Conservation (phyloP, 2,888 invertebrate species). For the Theristus sp. region DNA sequence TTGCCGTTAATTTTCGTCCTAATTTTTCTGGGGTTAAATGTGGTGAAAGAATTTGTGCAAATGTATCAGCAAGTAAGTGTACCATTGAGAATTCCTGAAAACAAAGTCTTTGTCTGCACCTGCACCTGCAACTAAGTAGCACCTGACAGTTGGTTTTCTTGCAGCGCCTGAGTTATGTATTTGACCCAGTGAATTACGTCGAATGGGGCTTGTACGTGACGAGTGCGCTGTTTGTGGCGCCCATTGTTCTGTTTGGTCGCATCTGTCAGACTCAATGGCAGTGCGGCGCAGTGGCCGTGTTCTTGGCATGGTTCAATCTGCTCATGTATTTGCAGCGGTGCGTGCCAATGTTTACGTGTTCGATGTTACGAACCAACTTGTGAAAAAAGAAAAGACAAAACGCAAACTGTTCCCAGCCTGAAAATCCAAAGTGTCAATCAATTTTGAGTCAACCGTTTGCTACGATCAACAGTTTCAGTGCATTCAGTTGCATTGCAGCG, state of each 20-base stretch:
- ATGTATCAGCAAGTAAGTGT: constrained; percentile 37
- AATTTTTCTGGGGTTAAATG: too few species aligned
- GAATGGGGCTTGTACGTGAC: constrained; percentile 60
- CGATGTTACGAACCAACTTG: too few species aligned
- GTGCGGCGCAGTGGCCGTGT: constrained; percentile 60
- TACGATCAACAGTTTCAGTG: too few species aligned
- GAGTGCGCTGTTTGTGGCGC: constrained; percentile 46
- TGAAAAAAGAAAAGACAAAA: not conserved
- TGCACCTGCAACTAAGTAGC: too few species aligned
- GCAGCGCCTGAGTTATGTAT: constrained; percentile 30
- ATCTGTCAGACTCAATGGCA: constrained; percentile 30
- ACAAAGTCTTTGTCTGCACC: too few species aligned
- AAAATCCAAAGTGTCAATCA: too few species aligned
- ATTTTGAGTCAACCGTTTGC: too few species aligned
- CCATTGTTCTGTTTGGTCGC: not conserved
- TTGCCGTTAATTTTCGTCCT: too few species aligned
- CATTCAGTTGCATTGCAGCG: too few species aligned
- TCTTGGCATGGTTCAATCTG: constrained; percentile 69
- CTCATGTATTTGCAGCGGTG: constrained; percentile 58
- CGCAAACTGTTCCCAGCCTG: constrained; percentile 32
- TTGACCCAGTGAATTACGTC: constrained; percentile 43
- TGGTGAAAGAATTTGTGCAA: constrained; percentile 53
- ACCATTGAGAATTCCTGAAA: too few species aligned
- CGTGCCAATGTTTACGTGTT: too few species aligned
- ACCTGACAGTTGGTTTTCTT: too few species aligned